Base-by-base conservation (phyloP, 2,888 invertebrate genomes). In the Cephus runcator region DNA sequence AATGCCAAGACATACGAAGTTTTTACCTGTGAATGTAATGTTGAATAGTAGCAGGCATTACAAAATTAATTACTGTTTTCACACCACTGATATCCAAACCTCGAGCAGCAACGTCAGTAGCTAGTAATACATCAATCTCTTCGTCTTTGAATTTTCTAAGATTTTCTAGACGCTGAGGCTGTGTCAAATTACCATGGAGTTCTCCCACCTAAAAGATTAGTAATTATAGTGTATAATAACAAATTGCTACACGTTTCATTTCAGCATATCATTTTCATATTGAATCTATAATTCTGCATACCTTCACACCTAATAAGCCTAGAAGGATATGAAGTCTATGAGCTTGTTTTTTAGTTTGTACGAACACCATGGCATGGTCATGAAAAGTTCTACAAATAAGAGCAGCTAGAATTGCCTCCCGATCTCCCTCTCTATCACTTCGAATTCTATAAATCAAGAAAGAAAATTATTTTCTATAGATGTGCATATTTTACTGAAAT, bases 81-180 rank as follows among this genome's bases (percentile, higher is more conserved):
- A 99, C 98, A 12, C 98, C 98, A n/a, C 96, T 95, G 85, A 99
- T 99, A 92, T 99, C 99, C 73, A 99, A 93, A 87, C 99, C 98
- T 88, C 98, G 93, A 9, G 98, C 97, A 0, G 98, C 98, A 69
- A 98, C 96, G 92, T 98, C 98, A 0, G 98, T 98, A 0, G 98
- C 98, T 75, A 98, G 94, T n/a, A 98, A 92, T n/a, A 97, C 94
- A 89, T 97, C 97, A 4, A 95, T 95, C 88, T 94, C 94, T 86
- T 96, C 96, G 12, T 97, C 96, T 89, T 97, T 97, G 92, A 99
- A 99, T 84, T 95, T 95, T 83, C 95, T 95, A 68, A 99, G 93
- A 0, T 98, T 96, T 86, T 98, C 98, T 83, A 99, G 92, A 80
- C 99, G 95, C 91, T 98, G 98, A 0, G 97, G 96, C 92, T 99